phyloP scores from a whole-genome alignment of 35 echinoderm and acorn worm species.

The Amphiura filiformis region DNA sequence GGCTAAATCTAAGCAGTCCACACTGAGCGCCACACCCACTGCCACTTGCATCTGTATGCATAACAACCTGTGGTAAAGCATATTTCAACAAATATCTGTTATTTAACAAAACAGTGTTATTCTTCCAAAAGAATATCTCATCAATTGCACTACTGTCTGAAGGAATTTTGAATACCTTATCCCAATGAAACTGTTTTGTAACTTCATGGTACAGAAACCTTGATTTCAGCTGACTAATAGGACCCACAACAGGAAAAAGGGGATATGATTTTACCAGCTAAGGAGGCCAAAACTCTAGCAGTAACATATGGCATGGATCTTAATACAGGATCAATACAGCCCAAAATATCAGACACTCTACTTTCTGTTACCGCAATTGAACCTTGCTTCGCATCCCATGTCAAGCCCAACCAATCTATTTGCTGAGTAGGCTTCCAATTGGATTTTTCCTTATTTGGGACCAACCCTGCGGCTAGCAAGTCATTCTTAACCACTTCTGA shows the following conservation, averaged over 20 bases:
- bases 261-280: slow-evolving; percentile 26
- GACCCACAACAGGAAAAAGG: background rate
- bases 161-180: background rate
- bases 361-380: background rate
- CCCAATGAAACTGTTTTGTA: slow-evolving; percentile 16
- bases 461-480: slow-evolving; percentile 27
- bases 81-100: background rate
- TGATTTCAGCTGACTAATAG: slow-evolving; percentile 19
- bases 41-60: background rate
- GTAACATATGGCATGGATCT: background rate
- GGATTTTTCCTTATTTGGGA: slow-evolving; percentile 42
- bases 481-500: slow-evolving; percentile 28
- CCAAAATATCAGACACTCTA: background rate
- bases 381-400: background rate
- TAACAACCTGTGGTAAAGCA: background rate
- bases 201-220: slow-evolving; percentile 30
- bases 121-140: slow-evolving; percentile 24
- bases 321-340: background rate
- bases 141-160: slow-evolving; percentile 10
- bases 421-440: slow-evolving; percentile 13
- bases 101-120: background rate
- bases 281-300: slow-evolving; percentile 16
- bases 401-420: slow-evolving; percentile 31
- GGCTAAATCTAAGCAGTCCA: no score
- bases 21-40: background rate